A percentile compares a stretch with the other conserved stretches of the same genome.
Evolutionary conservation across 2,888 invertebrate species (phyloP).

Genomic region (Trachelus tabidus): DNA sequence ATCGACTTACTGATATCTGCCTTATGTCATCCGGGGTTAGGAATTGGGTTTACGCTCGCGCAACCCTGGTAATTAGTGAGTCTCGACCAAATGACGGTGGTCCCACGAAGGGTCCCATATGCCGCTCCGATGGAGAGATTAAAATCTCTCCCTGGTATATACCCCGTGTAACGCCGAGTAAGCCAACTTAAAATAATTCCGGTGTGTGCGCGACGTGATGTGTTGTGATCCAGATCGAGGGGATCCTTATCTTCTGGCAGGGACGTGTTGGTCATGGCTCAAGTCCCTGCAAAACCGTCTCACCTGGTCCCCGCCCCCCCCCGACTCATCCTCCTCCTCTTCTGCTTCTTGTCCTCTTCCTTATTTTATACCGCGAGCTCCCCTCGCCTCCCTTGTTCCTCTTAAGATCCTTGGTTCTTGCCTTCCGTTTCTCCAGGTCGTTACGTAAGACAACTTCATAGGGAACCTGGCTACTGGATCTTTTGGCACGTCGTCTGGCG

Average conservation of each 20-base stretch:
- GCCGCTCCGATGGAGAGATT: conserved; percentile 42
- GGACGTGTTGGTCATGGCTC: conserved; percentile 58
- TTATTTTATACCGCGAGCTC: neutral
- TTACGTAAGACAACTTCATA: conserved; percentile 14
- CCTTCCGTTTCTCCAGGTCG: neutral
- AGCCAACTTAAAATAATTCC: conserved; percentile 35
- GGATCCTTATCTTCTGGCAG: conserved; percentile 59
- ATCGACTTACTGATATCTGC: conserved; percentile 27
- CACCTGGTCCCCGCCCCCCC: conserved; percentile 53
- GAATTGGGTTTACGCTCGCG: conserved; percentile 62
- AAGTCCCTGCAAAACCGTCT: conserved; percentile 60
- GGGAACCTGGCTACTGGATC: neutral
- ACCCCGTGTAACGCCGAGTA: conserved; percentile 27
- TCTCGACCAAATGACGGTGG: conserved; percentile 59
- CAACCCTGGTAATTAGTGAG: conserved; percentile 62
- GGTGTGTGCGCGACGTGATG: conserved; percentile 39
- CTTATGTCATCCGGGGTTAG: conserved; percentile 42
- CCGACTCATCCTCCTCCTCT: conserved; percentile 22
- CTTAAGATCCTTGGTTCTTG: neutral
- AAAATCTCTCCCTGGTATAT: conserved; percentile 42
- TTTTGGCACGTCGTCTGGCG: neutral
- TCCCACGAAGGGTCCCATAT: conserved; percentile 56
- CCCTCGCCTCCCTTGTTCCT: neutral
- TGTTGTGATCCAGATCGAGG: conserved; percentile 62
- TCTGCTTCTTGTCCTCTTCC: neutral